Base-by-base conservation (phyloP, 2,113 vertebrate genomes). In the Lepus europaeus region DNA sequence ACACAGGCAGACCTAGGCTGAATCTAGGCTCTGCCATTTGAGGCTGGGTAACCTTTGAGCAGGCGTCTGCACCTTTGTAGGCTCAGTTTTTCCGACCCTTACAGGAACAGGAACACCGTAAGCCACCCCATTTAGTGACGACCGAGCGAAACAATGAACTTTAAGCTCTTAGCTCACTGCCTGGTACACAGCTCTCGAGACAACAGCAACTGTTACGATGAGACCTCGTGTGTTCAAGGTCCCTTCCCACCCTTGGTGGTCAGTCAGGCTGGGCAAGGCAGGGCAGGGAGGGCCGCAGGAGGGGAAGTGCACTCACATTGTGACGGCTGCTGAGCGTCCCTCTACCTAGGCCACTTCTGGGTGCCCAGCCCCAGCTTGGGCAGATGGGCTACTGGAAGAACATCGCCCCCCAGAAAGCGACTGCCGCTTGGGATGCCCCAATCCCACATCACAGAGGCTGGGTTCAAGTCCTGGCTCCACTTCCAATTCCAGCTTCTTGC, bases 91-190 rank as follows among this genome's bases (percentile, higher is more conserved):
- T 33, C 53, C 66, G 59, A 3, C 17, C 12, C 25, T 82, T 16
- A 25, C 1, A 73, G 23, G 36, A 3, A 14, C 11, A 11, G 61
- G 11, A 27, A 63, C 0, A 9, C 7, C 0, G 14, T 29, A 7
- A 17, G 0, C n/a, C 12, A 11, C 16, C 69, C 56, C 23, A 1
- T 20, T 25, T 9, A 39, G 59, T 9, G 56, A 64, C 56, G 72
- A 33, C 8, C 7, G 20, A 81, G 17, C 5, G 33, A 68, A n/a
- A 80, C 27, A 23, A 6, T 10, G 16, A 9, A 9, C 14, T 0
- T 4, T 22, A 23, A n/a, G 8, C 22, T 0, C 51, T 39, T 9
- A 66, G 12, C 45, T 66, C 95, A 33, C 2, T 1, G 45, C 51
- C 70, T 27, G 33, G 74, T 53, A 19, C 11, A 0, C 1, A 45